These are phyloP conservation scores for Aphelenchoides fujianensis DNA, from an alignment of 1,140 invertebrate genomes.

Conservation along the genomic window DNA sequence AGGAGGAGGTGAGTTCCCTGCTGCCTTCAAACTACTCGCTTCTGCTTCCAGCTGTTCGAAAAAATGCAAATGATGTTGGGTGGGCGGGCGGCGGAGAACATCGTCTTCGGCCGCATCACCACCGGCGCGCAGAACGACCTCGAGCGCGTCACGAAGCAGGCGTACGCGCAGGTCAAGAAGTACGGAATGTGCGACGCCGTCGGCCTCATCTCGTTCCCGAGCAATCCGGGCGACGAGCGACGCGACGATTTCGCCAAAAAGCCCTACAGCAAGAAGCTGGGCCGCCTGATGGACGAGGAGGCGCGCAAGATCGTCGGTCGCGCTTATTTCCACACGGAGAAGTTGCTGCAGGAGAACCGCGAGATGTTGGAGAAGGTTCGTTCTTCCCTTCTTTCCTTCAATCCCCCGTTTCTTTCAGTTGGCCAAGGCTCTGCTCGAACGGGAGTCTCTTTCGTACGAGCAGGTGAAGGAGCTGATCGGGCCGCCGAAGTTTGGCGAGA, in stretches of 20 bases:
- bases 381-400: no score
- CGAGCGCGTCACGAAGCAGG: slow-evolving; percentile 79
- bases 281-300: slow-evolving; percentile 81
- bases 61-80: slow-evolving; percentile 91
- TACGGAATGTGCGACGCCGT: slow-evolving; percentile 84
- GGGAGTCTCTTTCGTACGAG: slow-evolving; percentile 85
- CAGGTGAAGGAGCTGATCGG: slow-evolving; percentile 84
- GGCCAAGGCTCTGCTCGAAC: slow-evolving; percentile 77
- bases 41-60: slow-evolving; percentile 77
- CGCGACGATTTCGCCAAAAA: slow-evolving; percentile 65
- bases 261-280: slow-evolving; percentile 83
- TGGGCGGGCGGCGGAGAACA: slow-evolving; percentile 82
- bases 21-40: no score
- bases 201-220: slow-evolving; percentile 75
- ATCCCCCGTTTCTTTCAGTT: slow-evolving; percentile 69
- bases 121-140: slow-evolving; percentile 91
- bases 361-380: slow-evolving; percentile 77
- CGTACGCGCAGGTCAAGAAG: slow-evolving; percentile 73
- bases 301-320: slow-evolving; percentile 73
- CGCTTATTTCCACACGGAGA: slow-evolving; percentile 80
- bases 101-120: slow-evolving; percentile 82
- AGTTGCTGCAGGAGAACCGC: slow-evolving; percentile 74
- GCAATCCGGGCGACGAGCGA: slow-evolving; percentile 65
- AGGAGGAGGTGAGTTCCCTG: slow-evolving; percentile 70
- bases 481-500: slow-evolving; percentile 78